These are phyloP conservation scores for Leucophenga montana DNA, from an alignment of 2,888 invertebrate species.

Conservation along the genomic window DNA sequence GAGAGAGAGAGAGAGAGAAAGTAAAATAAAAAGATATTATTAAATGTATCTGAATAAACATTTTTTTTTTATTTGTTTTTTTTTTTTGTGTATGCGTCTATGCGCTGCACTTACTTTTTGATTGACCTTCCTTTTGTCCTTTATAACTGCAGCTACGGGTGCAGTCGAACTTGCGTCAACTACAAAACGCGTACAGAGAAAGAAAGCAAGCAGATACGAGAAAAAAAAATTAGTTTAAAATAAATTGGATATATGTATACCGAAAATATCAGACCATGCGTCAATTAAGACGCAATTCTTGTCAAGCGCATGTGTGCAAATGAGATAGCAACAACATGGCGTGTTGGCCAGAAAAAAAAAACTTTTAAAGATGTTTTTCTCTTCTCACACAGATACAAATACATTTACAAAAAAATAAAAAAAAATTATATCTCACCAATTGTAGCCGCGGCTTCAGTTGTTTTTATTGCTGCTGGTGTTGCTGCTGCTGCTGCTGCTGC, in stretches of 20 bases:
- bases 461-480: constrained; percentile 34
- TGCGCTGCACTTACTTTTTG: constrained; percentile 74
- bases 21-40: background rate
- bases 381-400: background rate
- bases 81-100: background rate
- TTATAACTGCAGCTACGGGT: constrained; percentile 73
- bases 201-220: constrained; percentile 18
- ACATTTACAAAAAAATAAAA: constrained; percentile 19
- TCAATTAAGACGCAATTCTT: constrained; percentile 45
- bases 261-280: constrained; percentile 52
- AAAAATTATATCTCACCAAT: constrained; percentile 56
- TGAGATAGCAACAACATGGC: constrained; percentile 30
- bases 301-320: constrained; percentile 18
- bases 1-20: background rate
- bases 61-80: background rate
- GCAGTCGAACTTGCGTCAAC: constrained; percentile 52
- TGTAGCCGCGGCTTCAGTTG: constrained; percentile 43
- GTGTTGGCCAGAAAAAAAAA: constrained; percentile 7
- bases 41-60: background rate
- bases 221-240: constrained; percentile 31
- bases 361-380: background rate
- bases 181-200: constrained; percentile 40
- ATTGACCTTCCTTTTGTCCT: constrained; percentile 75
- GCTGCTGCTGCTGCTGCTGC: constrained; percentile 28
- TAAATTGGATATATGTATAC: background rate